These are phyloP conservation scores for Aphrocallistes beatrix DNA, from an alignment of 37 sponge, comb jelly and placozoan genomes.

Conservation along the genomic window DNA sequence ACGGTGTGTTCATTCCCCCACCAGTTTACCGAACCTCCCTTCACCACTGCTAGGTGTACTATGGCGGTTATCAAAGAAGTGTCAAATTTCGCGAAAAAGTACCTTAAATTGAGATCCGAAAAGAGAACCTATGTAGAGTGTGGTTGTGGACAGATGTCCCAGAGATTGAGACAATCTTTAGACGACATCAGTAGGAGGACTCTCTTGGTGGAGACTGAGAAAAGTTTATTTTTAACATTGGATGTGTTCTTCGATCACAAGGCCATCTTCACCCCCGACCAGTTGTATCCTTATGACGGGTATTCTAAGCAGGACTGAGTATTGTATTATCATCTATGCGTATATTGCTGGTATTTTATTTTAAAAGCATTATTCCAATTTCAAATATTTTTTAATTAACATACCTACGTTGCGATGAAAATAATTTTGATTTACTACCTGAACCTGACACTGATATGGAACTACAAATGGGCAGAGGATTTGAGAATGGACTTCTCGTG, in stretches of 20 bases:
- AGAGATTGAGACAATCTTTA: not conserved
- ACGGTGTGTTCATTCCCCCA: not conserved
- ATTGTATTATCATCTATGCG: no score
- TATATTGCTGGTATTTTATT: no score
- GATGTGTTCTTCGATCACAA: not conserved
- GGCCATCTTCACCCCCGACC: not conserved
- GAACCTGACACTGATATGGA: no score
- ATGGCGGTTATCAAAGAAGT: not conserved
- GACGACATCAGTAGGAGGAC: not conserved
- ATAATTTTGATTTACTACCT: no score
- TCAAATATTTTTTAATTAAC: no score
- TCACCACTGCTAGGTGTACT: not conserved
- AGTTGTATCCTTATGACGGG: not conserved
- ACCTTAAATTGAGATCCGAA: not conserved
- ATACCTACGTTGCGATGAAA: no score
- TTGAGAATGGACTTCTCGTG: no score
- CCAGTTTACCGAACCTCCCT: not conserved
- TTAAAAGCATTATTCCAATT: no score
- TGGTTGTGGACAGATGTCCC: not conserved
- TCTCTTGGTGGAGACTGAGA: not conserved
- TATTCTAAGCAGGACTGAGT: no score
- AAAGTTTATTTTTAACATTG: not conserved
- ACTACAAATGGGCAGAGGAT: no score
- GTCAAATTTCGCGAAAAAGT: not conserved
- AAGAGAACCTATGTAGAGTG: not conserved